Evolutionary conservation across 2,797 vertebrate species (phyloP).

Genomic region (Microctenopoma lineatum): DNA sequence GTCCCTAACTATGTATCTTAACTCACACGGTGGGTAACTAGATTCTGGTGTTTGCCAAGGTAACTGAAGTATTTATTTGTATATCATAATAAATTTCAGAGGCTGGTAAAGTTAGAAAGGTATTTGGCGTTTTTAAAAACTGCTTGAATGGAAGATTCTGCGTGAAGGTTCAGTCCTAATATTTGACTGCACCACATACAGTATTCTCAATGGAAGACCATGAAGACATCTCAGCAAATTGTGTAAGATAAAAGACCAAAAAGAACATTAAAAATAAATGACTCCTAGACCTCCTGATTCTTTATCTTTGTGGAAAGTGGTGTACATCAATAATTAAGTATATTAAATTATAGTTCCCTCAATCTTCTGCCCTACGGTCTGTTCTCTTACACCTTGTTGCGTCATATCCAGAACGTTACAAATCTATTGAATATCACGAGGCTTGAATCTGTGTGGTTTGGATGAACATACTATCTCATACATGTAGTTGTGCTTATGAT

Average conservation of each 20-base stretch:
- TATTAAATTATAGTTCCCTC: constrained; percentile 50
- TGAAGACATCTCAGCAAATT: constrained; percentile 32
- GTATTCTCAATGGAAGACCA: constrained; percentile 2
- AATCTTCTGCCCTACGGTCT: constrained; percentile 42
- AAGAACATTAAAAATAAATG: constrained; percentile 65
- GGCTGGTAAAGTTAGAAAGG: background rate
- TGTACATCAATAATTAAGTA: constrained; percentile 65
- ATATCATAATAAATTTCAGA: background rate
- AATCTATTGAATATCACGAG: background rate
- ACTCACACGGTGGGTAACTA: background rate
- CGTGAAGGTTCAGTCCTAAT: background rate
- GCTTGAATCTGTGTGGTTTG: background rate
- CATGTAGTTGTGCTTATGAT: background rate
- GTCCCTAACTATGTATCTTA: background rate
- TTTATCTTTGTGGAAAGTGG: constrained; percentile 63
- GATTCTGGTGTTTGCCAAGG: background rate
- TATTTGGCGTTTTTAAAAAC: background rate
- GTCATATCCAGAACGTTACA: constrained; percentile 34
- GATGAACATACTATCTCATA: background rate
- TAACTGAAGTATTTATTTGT: background rate
- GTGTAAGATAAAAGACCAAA: constrained; percentile 53
- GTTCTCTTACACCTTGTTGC: constrained; percentile 52
- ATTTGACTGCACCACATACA: constrained; percentile 5
- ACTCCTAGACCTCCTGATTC: constrained; percentile 40
- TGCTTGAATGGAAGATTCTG: background rate